phyloP scores from a whole-genome alignment of 2,797 vertebrate genomes.

The Hoplostethus mediterraneus region DNA sequence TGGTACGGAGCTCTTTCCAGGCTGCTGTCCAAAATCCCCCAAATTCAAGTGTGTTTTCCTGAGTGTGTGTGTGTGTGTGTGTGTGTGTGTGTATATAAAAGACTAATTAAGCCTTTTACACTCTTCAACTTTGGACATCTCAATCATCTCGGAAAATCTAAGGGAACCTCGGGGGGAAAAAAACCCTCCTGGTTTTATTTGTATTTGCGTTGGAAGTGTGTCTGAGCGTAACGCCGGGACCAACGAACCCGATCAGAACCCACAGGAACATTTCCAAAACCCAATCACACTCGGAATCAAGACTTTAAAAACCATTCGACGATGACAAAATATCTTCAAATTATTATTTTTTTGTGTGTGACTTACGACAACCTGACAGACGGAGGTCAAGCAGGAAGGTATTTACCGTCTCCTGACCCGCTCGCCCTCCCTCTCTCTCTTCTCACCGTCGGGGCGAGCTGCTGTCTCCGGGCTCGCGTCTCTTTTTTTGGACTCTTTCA shows the following conservation, averaged over 20 bases:
- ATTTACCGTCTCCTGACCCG: conserved; percentile 57
- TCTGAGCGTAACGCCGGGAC: not conserved
- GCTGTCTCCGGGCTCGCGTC: not conserved
- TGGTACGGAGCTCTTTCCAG: conserved; percentile 4
- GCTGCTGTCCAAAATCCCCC: not conserved
- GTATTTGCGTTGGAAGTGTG: not conserved
- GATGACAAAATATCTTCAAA: not conserved
- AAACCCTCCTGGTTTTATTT: not conserved
- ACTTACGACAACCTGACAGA: conserved; percentile 44
- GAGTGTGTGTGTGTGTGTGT: no score
- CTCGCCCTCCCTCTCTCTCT: conserved; percentile 24
- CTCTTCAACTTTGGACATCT: conserved; percentile 34
- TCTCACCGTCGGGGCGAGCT: no score
- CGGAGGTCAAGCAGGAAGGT: conserved; percentile 55
- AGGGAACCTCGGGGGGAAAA: not conserved
- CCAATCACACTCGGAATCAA: not conserved
- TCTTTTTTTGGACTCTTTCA: not conserved
- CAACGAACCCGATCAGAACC: not conserved
- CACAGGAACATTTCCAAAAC: not conserved
- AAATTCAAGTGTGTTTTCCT: not conserved
- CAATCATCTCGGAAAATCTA: conserved; percentile 40
- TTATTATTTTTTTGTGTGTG: conserved; percentile 4
- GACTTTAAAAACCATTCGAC: not conserved
- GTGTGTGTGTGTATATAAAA: conserved; percentile 17
- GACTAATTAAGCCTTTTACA: conserved; percentile 29